Conservation (phyloP, 2,797 vertebrate species). For the Neosalanx taihuensis region DNA sequence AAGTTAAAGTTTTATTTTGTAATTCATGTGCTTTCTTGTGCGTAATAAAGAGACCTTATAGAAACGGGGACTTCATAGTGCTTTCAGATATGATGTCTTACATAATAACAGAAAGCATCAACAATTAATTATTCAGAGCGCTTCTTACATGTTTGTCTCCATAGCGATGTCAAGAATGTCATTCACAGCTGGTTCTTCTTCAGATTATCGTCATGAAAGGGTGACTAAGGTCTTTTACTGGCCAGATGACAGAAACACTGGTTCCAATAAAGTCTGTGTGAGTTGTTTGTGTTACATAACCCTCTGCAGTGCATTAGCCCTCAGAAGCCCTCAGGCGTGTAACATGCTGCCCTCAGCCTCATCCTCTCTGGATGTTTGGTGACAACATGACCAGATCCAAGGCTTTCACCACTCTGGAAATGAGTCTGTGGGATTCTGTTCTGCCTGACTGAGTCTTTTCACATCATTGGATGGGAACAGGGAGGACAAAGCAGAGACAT, state of each 20-base stretch:
- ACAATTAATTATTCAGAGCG: too few relatives aligned
- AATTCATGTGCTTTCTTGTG: not conserved
- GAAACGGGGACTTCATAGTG: not conserved
- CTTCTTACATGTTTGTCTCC: too few relatives aligned
- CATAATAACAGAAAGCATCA: too few relatives aligned
- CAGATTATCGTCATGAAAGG: too few relatives aligned
- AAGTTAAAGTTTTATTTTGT: not conserved
- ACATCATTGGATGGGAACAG: constrained; percentile 24
- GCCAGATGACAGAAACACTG: not conserved
- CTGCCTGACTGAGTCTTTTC: constrained; percentile 8
- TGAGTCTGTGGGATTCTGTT: constrained; percentile 7
- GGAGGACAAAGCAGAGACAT: constrained; percentile 45
- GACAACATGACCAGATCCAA: constrained; percentile 46
- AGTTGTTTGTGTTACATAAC: constrained; percentile 58
- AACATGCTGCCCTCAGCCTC: constrained; percentile 43
- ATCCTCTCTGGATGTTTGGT: constrained; percentile 25
- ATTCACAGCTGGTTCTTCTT: too few relatives aligned
- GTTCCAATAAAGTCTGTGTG: not conserved
- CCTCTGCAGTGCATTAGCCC: constrained; percentile 63
- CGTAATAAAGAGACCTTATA: not conserved
- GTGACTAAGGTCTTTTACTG: too few relatives aligned
- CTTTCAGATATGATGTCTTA: not conserved
- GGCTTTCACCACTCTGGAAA: constrained; percentile 35
- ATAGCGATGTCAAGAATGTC: too few relatives aligned
- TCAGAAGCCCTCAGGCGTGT: constrained; percentile 60